Percentiles rank a stretch among this genome's conserved stretches.
Evolutionary conservation across 2,888 invertebrate genomes (phyloP).

Genomic region (Cecidostiba fungosa): DNA sequence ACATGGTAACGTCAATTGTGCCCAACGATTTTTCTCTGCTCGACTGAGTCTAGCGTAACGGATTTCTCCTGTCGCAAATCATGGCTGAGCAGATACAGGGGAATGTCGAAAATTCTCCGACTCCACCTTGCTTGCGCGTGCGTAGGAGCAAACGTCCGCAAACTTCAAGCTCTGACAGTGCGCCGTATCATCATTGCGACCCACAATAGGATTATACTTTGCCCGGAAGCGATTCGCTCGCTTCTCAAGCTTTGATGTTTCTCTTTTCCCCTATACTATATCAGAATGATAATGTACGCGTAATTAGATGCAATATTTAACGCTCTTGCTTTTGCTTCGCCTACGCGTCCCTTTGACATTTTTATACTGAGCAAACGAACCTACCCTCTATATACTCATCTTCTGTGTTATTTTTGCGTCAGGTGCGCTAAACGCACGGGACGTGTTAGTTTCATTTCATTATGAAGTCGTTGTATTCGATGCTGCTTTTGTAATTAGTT

Average conservation of each 20-base stretch:
- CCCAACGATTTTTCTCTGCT: too few species aligned
- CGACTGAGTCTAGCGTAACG: too few species aligned
- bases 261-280: neutral
- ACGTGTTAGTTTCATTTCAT: slow-evolving; percentile 11
- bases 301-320: slow-evolving; percentile 19
- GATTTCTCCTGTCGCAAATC: too few species aligned
- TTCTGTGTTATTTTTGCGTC: neutral
- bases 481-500: neutral
- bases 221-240: slow-evolving; percentile 22
- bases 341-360: slow-evolving; percentile 24
- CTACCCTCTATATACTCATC: neutral
- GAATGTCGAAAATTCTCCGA: neutral
- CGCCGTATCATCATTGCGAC: neutral
- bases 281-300: neutral
- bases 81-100: neutral
- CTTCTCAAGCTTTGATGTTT: neutral
- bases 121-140: neutral
- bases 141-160: slow-evolving; percentile 13
- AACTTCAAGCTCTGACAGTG: neutral
- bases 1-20: too few species aligned
- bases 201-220: slow-evolving; percentile 29
- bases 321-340: neutral
- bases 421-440: neutral
- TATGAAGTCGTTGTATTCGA: neutral
- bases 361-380: neutral